Evolutionary conservation across 2,113 vertebrate species (phyloP), one percentile per base, ranked within the genome.

Genomic region (Peromyscus californicus): DNA sequence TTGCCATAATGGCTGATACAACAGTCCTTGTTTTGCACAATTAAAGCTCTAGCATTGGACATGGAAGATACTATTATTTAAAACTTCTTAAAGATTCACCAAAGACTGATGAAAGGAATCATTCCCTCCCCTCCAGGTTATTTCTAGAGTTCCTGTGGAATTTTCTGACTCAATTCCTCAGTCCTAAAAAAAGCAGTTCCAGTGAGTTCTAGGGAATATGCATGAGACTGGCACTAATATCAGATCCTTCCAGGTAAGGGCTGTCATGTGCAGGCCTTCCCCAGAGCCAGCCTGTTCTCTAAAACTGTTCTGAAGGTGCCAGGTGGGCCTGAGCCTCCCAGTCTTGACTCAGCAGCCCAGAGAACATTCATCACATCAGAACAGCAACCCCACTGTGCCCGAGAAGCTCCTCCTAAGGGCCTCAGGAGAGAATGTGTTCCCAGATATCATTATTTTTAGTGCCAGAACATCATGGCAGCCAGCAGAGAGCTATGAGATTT

Each of bases 81-180:
- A 54, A 70, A 61, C 6, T 3, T 61, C 79, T 39, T 51, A 48
- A 76, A 89, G 24, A 59, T 75, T 65, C 6, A 76, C 36, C 90
- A 93, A 21, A 78, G 0, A 16, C 36, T 67, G 21, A 54, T 67
- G 3, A 76, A 82, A 82, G 89, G 29, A 93, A 51, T n/a, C 69
- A 21, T 78, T 19, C 5, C 13, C 33, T 87, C 17, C 5, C 88
- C 51, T 48, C 8, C 0, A 65, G 12, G 26, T 36, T 8, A 76
- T 26, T 92, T 9, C 76, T 16, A 57, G 74, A 82, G 17, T 57
- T 82, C 26, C 29, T 69, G 5, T 54, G 42, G 36, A 6, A 4
- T 78, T 92, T 97, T 97, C 75, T 94, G 22, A 87, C 22, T 93
- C 85, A 29, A 1, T 63, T 29, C 33, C 57, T 90, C 45, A 70